phyloP scores from a whole-genome alignment of 2,797 vertebrate species.

The Ctenosaura bakeri region DNA sequence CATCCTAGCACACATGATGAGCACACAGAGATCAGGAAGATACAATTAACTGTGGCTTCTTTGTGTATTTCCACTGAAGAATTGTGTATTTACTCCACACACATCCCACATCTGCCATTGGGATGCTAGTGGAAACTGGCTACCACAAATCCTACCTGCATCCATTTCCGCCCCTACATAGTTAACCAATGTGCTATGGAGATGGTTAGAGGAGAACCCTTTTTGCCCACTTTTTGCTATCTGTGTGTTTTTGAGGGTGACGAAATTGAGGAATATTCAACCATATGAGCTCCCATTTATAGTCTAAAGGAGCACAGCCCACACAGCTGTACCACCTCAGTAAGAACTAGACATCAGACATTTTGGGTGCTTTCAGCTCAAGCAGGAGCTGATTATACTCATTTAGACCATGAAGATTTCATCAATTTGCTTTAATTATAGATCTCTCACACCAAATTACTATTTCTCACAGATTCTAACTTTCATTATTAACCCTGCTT shows the following conservation, averaged over 20 bases:
- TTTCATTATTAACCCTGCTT: slow-evolving; percentile 59
- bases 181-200: neutral
- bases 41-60: neutral
- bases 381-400: slow-evolving; percentile 2
- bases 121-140: neutral
- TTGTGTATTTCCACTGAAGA: neutral
- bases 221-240: neutral
- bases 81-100: neutral
- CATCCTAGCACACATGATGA: neutral
- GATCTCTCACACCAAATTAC: slow-evolving; percentile 56
- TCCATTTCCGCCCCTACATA: neutral
- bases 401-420: slow-evolving; percentile 42
- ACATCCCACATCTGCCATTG: neutral
- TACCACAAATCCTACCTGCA: neutral
- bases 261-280: neutral
- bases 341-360: neutral
- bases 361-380: slow-evolving; percentile 40
- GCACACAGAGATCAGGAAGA: neutral
- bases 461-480: slow-evolving; percentile 33
- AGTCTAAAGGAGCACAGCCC: neutral
- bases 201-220: neutral
- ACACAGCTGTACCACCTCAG: neutral
- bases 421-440: slow-evolving; percentile 52
- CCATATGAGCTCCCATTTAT: neutral
- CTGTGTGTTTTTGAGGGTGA: too few species aligned